Evolutionary conservation across 2,797 vertebrate species (phyloP), one percentile per base, ranked within the genome.

Genomic region (Hippoglossus hippoglossus): DNA sequence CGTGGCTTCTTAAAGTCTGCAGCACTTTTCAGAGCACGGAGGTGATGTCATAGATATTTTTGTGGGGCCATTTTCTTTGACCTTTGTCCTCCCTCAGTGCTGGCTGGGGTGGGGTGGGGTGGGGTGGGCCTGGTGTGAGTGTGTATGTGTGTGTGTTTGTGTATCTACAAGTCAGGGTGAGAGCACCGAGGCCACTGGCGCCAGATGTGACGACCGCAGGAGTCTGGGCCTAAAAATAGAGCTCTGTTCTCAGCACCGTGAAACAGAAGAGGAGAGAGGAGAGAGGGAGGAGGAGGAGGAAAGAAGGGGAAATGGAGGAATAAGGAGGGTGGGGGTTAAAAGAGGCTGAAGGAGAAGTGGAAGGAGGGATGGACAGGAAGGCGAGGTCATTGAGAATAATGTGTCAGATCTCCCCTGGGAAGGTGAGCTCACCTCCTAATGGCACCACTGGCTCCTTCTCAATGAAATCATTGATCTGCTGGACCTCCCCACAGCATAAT

Each of bases 171-270:
- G 80, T 85, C 73, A 51, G 85, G 80, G 86, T 87, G 88, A 90
- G 90, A 89, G 91, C 83, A 88, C 82, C 24, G 74, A 88, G 90
- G 90, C 91, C 87, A 88, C 92, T 92, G 94, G 94, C 93, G 91
- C 94, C 94, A 95, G 93, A 94, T 94, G 93, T 94, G 92, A 94
- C 85, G 92, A 94, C 93, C 92, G 84, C 94, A 93, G 92, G 90
- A 93, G 90, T 91, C 90, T 92, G 87, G 81, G 62, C 75, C 93
- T 94, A 95, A 94, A 95, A 93, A 95, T 94, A 95, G 92, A 90
- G 86, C 80, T 91, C 89, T 92, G 94, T 93, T 94, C 90, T 95
- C 92, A 92, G 88, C 91, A 88, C 75, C 83, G 70, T 87, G 86
- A 92, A 92, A 91, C 75, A 79, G 84, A 82, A 70, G 87, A 74